Evolutionary conservation across 2,888 invertebrate species (phyloP), one percentile per base, ranked within the genome.

Genomic region (Drosophila prostipennis): DNA sequence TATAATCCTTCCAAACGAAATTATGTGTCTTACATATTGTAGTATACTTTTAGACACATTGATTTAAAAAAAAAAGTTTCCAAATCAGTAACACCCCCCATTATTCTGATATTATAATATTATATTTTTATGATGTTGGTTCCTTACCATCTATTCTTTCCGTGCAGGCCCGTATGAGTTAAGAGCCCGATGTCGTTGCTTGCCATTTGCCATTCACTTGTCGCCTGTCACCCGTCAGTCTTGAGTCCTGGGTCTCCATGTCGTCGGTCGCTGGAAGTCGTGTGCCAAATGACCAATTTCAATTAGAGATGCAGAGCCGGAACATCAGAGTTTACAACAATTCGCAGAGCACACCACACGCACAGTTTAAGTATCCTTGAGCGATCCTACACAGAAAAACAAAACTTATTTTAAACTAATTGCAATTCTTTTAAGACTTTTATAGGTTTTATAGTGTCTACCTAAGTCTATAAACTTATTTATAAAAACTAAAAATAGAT

Each of bases 261-360:
- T 46, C 45, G 45, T 46, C 45, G 45, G 45, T 29, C 26, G 32
- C 45, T 46, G 43, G 16, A 36, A 37, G 36, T 51, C 5, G 14
- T 48, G 14, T 42, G 63, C 7, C 37, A 46, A 65, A 34, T 53
- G 48, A 32, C 70, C 55, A 70, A 61, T 71, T 71, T 70, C 71
- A 70, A 71, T 71, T 71, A 61, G 42, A 55, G 53, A 48, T 40
- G 58, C 69, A 37, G 37, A 39, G 48, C 32, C 37, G 23, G 34
- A 36, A 29, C 32, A 14, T 26, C 34, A 13, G 26, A 39, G 45
- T 10, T 51, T 34, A 45, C 63, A 63, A 10, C 45, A 14, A 23
- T 7, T 19, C 49, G 32, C 37, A 42, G 40, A 43, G 19, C 16
- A 16, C 51, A 36, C 43, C 45, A 49, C 53, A 54, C 46, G 54